These are phyloP conservation scores for Thalassaphorura encarpata DNA, from an alignment of 1,140 invertebrate genomes.

Conservation along the genomic window DNA sequence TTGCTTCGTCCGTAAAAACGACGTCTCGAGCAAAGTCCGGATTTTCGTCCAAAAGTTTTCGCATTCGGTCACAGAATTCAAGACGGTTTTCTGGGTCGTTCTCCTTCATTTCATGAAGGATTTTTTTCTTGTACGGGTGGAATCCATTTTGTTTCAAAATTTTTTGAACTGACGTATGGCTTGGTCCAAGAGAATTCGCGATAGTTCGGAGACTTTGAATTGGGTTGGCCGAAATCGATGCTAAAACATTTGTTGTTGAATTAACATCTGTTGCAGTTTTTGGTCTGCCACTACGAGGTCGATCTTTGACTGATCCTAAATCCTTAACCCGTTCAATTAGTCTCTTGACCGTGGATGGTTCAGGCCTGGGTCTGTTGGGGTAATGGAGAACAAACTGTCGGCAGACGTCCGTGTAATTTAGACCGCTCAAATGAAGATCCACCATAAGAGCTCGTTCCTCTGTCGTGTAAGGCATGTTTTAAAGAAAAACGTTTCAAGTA, in stretches of 20 bases:
- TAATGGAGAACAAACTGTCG: no score
- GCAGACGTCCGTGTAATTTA: no score
- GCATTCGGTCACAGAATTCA: neutral
- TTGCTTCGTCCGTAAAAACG: conserved; percentile 20
- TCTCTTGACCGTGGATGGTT: no score
- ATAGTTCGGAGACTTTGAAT: neutral
- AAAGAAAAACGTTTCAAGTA: no score
- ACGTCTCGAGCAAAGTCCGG: neutral
- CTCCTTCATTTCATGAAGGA: neutral
- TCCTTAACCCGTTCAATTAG: no score
- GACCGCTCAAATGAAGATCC: no score
- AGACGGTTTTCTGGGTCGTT: neutral
- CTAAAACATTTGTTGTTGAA: neutral
- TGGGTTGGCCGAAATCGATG: neutral
- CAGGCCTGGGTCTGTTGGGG: no score
- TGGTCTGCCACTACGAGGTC: no score
- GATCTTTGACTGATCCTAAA: no score
- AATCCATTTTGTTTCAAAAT: neutral
- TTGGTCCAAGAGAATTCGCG: neutral
- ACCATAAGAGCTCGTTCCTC: no score
- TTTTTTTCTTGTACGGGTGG: neutral
- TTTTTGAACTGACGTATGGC: neutral
- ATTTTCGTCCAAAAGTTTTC: neutral
- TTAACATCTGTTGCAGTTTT: no score
- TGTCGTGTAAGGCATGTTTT: no score